Evolutionary conservation across 2,888 invertebrate species (phyloP).

Genomic region (Sericinus montela): DNA sequence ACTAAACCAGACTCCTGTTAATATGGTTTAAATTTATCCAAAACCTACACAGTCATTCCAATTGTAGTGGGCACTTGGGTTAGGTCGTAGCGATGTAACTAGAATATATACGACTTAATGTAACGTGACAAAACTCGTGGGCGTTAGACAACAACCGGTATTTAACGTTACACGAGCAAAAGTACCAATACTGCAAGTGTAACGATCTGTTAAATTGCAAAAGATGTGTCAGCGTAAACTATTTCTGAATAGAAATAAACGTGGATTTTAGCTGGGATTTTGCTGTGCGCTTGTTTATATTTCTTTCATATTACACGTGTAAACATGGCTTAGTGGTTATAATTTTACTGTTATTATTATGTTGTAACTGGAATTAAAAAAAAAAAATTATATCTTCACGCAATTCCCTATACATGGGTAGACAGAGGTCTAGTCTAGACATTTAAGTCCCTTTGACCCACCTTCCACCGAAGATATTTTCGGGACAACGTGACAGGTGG

Average conservation of each 20-base stretch:
- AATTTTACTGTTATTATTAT: too few species aligned
- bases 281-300: too few species aligned
- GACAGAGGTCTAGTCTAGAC: too few species aligned
- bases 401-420: too few species aligned
- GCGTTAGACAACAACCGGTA: constrained; percentile 4
- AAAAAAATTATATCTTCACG: too few species aligned
- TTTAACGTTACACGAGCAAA: constrained; percentile 10
- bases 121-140: constrained; percentile 13
- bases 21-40: not conserved
- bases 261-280: too few species aligned
- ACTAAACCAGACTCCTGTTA: not conserved
- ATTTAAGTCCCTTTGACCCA: too few species aligned
- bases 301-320: too few species aligned
- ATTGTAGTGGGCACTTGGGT: constrained; percentile 1
- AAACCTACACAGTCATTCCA: constrained; percentile 7
- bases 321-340: too few species aligned
- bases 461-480: too few species aligned
- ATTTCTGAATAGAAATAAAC: not conserved
- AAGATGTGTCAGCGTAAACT: constrained; percentile 3
- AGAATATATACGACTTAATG: constrained; percentile 14
- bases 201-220: constrained; percentile 17
- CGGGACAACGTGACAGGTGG: too few species aligned
- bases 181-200: constrained; percentile 19
- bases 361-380: too few species aligned
- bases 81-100: constrained; percentile 6